Evolutionary conservation across 1,140 invertebrate species (phyloP).

Genomic region (Drosophila kikkawai): DNA sequence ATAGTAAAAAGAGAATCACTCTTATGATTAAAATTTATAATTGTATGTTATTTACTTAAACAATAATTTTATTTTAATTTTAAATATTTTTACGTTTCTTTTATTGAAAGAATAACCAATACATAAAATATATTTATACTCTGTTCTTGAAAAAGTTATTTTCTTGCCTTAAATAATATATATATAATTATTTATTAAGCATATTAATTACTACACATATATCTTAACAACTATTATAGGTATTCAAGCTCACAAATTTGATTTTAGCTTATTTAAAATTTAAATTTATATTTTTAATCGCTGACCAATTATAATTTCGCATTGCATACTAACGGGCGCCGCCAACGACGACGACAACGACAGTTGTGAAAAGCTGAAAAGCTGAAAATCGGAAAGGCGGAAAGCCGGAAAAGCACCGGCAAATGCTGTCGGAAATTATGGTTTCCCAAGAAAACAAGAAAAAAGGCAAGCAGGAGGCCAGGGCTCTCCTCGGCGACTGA

Average conservation of each 20-base stretch:
- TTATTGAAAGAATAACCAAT: no score
- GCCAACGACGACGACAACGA: neutral
- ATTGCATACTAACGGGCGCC: neutral
- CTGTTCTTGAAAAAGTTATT: neutral
- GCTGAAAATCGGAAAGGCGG: constrained; percentile 11
- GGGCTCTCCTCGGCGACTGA: constrained; percentile 17
- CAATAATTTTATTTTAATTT: no score
- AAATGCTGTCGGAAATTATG: constrained; percentile 71
- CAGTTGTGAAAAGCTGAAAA: constrained; percentile 21
- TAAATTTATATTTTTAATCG: neutral
- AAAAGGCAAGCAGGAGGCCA: constrained; percentile 27
- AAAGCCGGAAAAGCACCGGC: constrained; percentile 27
- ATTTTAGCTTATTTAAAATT: neutral
- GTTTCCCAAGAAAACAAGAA: constrained; percentile 63
- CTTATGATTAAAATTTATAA: no score
- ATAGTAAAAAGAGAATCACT: no score
- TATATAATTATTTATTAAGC: neutral
- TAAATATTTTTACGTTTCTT: no score
- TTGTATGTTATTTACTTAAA: no score
- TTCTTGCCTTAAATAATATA: neutral
- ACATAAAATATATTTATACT: neutral
- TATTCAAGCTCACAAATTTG: neutral
- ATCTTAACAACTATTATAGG: neutral
- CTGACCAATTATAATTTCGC: constrained; percentile 5
- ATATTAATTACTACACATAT: neutral